A percentile compares a stretch with the other conserved stretches of the same genome.
Conservation (phyloP, 2,113 vertebrate genomes). For the Pituophis catenifer region DNA sequence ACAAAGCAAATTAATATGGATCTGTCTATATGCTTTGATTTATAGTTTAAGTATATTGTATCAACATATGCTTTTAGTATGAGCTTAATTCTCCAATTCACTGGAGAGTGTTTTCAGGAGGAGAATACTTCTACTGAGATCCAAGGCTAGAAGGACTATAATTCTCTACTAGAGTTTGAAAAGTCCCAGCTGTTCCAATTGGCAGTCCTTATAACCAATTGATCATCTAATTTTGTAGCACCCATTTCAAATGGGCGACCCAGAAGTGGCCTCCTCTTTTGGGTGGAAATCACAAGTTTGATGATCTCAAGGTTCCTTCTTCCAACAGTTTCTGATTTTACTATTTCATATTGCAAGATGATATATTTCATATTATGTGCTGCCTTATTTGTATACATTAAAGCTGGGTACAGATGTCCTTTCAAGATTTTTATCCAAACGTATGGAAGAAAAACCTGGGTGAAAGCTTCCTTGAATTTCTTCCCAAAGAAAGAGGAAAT, state of each 20-base stretch:
- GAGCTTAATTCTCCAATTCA: neutral
- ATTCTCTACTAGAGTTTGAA: neutral
- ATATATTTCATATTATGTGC: neutral
- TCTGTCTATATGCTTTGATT: slow-evolving; percentile 27
- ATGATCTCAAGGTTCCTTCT: neutral
- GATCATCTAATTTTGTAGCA: neutral
- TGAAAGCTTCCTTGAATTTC: neutral
- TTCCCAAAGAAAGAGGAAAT: neutral
- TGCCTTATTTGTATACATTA: neutral
- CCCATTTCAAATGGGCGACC: neutral
- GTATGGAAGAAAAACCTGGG: neutral
- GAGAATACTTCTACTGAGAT: neutral
- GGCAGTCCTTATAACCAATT: neutral
- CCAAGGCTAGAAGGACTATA: neutral
- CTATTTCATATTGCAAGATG: neutral
- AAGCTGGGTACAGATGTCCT: neutral
- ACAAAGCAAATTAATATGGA: slow-evolving; percentile 8
- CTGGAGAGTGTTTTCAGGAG: neutral
- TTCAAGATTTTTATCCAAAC: neutral
- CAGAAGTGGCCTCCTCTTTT: neutral
- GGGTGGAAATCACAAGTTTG: neutral
- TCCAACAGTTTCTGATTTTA: neutral
- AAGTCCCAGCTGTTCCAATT: neutral
- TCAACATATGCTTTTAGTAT: slow-evolving; percentile 22
- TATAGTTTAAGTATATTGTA: slow-evolving; percentile 14